Base-by-base conservation (phyloP, 2,113 vertebrate species). In the Lepus europaeus region DNA sequence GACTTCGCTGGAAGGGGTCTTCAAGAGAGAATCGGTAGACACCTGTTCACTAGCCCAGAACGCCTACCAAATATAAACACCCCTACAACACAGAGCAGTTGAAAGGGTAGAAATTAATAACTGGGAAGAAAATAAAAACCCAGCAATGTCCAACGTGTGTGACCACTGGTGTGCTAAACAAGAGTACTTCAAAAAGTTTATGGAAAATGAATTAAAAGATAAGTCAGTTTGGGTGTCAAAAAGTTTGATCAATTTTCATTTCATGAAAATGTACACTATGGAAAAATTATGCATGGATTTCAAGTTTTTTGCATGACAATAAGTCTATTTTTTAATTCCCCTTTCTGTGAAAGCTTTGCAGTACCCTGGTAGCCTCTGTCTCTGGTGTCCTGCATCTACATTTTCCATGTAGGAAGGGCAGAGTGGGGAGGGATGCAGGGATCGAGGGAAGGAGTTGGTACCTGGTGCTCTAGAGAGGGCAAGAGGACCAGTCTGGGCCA, bases 91-190 rank as follows among this genome's bases (percentile, higher is more conserved):
- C 8, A 79, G 13, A 66, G 19, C 31, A 53, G 16, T 59, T 77
- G 53, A 83, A 78, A 68, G 81, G 33, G 70, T 53, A 19, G n/a
- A 82, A 69, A 27, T 69, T n/a, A 39, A n/a, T 33, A 70, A 77
- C 36, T 27, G 33, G 61, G 74, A 88, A 92, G 49, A 73, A 22
- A 70, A 86, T 36, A 33, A 77, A 80, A 78, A 27, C 17, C 17
- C 1, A 82, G 17, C 14, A 14, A 4, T 3, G n/a, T 27, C 59
- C 8, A 12, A 78, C 86, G 9, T 49, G 56, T 14, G 4, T 68
- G 59, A 33, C 63, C 31, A 13, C 9, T 20, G 10, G 0, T 2
- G 2, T 19, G 20, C 61, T 63, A 1, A 0, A 72, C 4, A 51
- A 45, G 45, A 45, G 45, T 45, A 45, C 45, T 45, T 45, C 45